Conservation (phyloP, 2,113 vertebrate species). For the Lophius piscatorius region DNA sequence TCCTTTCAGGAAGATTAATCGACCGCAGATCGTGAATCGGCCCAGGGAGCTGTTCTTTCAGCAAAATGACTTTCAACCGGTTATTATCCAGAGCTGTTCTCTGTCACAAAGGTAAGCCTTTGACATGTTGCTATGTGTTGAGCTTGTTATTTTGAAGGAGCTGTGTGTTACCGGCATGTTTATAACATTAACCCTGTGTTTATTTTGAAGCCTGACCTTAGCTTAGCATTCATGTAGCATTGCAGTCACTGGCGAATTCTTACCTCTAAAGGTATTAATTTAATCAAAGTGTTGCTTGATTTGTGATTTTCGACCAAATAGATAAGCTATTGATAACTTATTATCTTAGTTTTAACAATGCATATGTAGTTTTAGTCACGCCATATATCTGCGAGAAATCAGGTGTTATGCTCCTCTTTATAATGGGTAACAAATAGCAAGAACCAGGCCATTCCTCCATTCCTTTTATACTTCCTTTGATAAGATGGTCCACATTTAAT, state of each 20-base stretch:
- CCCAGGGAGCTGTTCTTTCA: not conserved
- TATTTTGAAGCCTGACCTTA: conserved; percentile 70
- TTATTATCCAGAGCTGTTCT: conserved; percentile 48
- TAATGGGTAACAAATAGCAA: too few species aligned
- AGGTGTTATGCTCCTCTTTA: too few species aligned
- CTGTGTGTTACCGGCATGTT: not conserved
- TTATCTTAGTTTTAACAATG: too few species aligned
- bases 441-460: too few species aligned
- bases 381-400: too few species aligned
- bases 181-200: not conserved
- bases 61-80: conserved; percentile 65
- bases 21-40: not conserved
- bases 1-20: conserved; percentile 45
- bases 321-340: too few species aligned
- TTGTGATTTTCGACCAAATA: too few species aligned
- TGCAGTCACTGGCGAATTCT: not conserved
- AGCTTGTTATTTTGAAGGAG: fast-evolving
- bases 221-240: conserved; percentile 35
- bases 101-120: conserved; percentile 59
- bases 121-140: fast-evolving
- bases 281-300: too few species aligned
- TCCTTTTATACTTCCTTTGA: too few species aligned
- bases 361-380: too few species aligned
- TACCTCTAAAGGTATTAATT: not conserved
- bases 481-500: too few species aligned